Conservation (phyloP, 2,888 invertebrate species). For the Standfussiana lucernea region DNA sequence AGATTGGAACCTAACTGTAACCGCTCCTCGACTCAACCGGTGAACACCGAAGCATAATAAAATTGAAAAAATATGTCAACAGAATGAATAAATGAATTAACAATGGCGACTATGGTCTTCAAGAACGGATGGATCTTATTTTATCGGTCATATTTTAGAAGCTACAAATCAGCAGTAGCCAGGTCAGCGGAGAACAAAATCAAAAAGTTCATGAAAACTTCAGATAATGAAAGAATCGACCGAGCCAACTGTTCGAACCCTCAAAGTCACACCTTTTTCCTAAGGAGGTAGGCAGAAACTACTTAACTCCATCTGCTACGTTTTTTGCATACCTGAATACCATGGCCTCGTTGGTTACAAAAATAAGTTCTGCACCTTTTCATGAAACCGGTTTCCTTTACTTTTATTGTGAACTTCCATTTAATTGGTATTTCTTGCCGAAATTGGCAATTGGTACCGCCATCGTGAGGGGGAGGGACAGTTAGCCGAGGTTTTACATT, state of each 20-base stretch:
- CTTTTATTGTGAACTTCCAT: constrained; percentile 47
- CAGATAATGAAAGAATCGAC: not conserved
- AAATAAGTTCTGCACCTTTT: constrained; percentile 39
- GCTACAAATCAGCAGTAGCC: not conserved
- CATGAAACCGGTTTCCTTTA: constrained; percentile 46
- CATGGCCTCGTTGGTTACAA: constrained; percentile 27
- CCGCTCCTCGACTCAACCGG: constrained; percentile 29
- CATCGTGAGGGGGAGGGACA: constrained; percentile 58
- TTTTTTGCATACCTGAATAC: not conserved
- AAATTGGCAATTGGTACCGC: constrained; percentile 54
- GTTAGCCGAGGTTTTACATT: constrained; percentile 63
- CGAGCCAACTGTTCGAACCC: not conserved
- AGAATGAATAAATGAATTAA: constrained; percentile 39
- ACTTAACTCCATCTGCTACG: not conserved
- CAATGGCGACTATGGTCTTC: not conserved
- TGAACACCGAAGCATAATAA: constrained; percentile 25
- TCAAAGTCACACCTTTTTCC: not conserved
- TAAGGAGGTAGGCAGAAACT: not conserved
- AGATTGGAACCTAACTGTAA: constrained; percentile 53
- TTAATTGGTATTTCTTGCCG: constrained; percentile 56
- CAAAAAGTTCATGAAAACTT: not conserved
- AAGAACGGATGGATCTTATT: not conserved
- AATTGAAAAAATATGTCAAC: constrained; percentile 37
- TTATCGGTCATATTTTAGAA: not conserved
- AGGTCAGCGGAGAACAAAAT: not conserved